Percentiles rank a stretch among this genome's conserved stretches.
These are phyloP conservation scores for Oxyscelio sp. DNA, from an alignment of 2,888 invertebrate species.

Conservation along the genomic window DNA sequence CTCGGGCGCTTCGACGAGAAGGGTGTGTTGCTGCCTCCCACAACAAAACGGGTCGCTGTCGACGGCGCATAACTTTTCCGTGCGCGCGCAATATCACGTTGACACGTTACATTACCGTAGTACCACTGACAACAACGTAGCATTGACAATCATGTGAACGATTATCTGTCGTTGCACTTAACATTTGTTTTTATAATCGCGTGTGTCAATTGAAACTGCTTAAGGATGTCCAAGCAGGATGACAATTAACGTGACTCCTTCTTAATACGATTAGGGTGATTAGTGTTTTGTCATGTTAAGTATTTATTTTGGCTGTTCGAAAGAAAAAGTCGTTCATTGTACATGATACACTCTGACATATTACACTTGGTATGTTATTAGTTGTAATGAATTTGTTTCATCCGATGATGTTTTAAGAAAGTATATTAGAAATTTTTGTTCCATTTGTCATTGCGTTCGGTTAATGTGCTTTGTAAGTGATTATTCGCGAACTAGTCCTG, in stretches of 20 bases:
- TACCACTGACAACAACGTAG: constrained; percentile 60
- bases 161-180: background rate
- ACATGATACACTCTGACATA: constrained; percentile 20
- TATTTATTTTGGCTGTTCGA: background rate
- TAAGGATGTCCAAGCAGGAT: constrained; percentile 38
- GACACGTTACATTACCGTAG: no score
- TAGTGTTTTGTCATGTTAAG: constrained; percentile 31
- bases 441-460: constrained; percentile 34
- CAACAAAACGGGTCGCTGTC: constrained; percentile 51
- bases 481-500: constrained; percentile 38
- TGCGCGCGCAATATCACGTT: constrained; percentile 68
- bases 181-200: background rate
- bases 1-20: constrained; percentile 86
- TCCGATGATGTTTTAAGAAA: constrained; percentile 20
- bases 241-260: constrained; percentile 24
- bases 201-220: constrained; percentile 34
- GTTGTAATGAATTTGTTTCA: constrained; percentile 26
- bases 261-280: constrained; percentile 46
- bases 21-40: constrained; percentile 82
- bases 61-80: constrained; percentile 36
- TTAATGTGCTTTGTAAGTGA: constrained; percentile 44
- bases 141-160: constrained; percentile 63
- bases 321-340: constrained; percentile 40
- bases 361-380: constrained; percentile 13
- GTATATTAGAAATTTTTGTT: constrained; percentile 23